Evolutionary conservation across 2,113 vertebrate species (phyloP).

Genomic region (Ranitomeya imitator): DNA sequence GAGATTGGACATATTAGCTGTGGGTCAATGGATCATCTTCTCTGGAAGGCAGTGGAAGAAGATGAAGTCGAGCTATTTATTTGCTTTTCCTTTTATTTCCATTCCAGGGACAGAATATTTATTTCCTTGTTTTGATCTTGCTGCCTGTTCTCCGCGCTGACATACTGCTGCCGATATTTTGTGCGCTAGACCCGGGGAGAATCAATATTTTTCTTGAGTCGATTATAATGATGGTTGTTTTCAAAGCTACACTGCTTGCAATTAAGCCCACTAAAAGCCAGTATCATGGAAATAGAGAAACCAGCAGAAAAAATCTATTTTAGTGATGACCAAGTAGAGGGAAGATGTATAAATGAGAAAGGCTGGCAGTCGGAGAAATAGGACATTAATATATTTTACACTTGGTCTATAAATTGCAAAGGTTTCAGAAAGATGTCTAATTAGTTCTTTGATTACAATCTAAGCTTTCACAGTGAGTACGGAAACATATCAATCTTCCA

Average conservation of each 20-base stretch:
- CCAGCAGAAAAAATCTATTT: slow-evolving; percentile 53
- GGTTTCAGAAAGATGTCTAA: slow-evolving; percentile 38
- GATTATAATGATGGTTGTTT: slow-evolving; percentile 66
- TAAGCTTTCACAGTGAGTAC: neutral
- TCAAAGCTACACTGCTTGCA: slow-evolving; percentile 61
- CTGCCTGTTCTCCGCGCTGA: slow-evolving; percentile 58
- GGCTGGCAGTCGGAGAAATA: slow-evolving; percentile 52
- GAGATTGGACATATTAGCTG: slow-evolving; percentile 20
- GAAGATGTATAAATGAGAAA: slow-evolving; percentile 56
- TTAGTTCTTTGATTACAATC: slow-evolving; percentile 46
- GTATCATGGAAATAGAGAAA: slow-evolving; percentile 50
- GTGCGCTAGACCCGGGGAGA: slow-evolving; percentile 60
- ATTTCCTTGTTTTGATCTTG: slow-evolving; percentile 64
- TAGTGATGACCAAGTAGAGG: slow-evolving; percentile 54
- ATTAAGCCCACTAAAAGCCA: slow-evolving; percentile 59
- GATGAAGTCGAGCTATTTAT: slow-evolving; percentile 45
- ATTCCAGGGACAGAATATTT: slow-evolving; percentile 60
- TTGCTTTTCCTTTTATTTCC: slow-evolving; percentile 56
- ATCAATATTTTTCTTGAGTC: slow-evolving; percentile 63
- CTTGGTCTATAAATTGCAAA: slow-evolving; percentile 34
- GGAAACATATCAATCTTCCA: slow-evolving; percentile 30
- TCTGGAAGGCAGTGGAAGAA: slow-evolving; percentile 55
- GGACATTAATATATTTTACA: slow-evolving; percentile 44
- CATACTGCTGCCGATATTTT: slow-evolving; percentile 63
- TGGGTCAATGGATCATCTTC: slow-evolving; percentile 65